Base-by-base conservation (phyloP, 2,888 invertebrate genomes). In the Tipula confusa region DNA sequence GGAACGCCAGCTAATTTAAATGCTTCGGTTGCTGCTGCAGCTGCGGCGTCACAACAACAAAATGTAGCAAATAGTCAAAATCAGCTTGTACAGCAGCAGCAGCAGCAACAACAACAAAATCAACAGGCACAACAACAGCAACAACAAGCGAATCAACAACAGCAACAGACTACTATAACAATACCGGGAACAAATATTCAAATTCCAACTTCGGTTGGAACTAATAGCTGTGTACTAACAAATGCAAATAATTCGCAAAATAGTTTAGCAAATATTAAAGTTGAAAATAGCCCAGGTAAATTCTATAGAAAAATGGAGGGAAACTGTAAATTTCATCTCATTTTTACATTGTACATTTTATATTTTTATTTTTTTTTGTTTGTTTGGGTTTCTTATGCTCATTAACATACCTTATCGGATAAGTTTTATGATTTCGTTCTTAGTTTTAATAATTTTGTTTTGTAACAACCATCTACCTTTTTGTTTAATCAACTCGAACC, bases 171-270 rank as follows among this genome's bases (percentile, higher is more conserved):
- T 13, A 88, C 88, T 1, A 87, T 89, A 31, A 89, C 90, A 13
- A 89, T 90, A 83, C 90, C 90, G 0, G 89, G 89, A 7, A 89
- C 89, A 9, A 89, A 89, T 84, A 87, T 90, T 15, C 89, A 89
- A 84, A 89, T 90, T 82, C 89, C 89, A 3, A 88, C 89, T 1
- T 86, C 89, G 18, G 89, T 89, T 7, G 89, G 89, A 0, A 89
- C 89, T 1, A 89, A 89, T 84, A 89, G 89, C 1, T 84, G 84
- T 33, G 79, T 84, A 29, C 38, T 89, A 11, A 85, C 89, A 11
- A 88, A 87, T 2, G 87, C 87, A 81, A 85, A 83, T 83, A 79
- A 79, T 29, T 2, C 43, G 15, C 82, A 84, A 79, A 85, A 85
- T 84, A 84, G 84, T 84, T 85, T 85, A 85, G 83, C 83, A 18